Base-by-base conservation (phyloP, 2,113 vertebrate species). In the Scortum barcoo region DNA sequence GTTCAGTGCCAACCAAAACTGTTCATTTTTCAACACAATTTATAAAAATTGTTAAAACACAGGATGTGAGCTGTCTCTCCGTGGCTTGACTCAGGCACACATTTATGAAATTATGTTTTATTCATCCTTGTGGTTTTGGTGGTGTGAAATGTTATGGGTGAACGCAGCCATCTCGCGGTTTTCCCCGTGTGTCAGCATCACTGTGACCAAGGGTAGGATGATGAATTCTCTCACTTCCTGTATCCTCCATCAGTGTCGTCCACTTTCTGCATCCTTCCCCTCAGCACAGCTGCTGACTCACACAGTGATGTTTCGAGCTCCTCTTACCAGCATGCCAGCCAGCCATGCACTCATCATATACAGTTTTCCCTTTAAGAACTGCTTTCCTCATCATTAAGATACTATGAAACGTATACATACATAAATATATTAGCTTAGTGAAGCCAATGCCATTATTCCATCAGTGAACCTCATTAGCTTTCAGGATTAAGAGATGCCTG, bases 201-300 rank as follows among this genome's bases (percentile, higher is more conserved):
- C 24, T 80, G 17, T 50, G 53, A 71, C 46, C 12, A 30, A 72
- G 40, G 80, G 60, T 80, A 42, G 26, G 56, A 80, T 85, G 65
- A 90, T 80, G 42, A 53, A 76, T 88, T 62, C 53, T 75, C 57
- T 82, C 72, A 65, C 71, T 86, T 87, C 79, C 80, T 74, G 24
- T 76, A 56, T 77, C 51, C 6, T 68, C 12, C 75, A 19, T 75
- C 30, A 58, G 20, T 78, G 81, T 61, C 74, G 38, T 81, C 66
- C 22, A 14, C 40, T 83, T 81, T 53, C 68, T 75, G 30, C 38
- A 56, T 62, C 56, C 53, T 70, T 50, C 38, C 46, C 38, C n/a
- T 50, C 50, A 66, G 78, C 38, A 19, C 54, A 63, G 10, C 58
- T 75, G 83, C 85, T 92, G 87, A 92, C 86, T 87, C 90, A 79